These are phyloP conservation scores for Whitmania pigra DNA, from an alignment of 1,140 invertebrate genomes.

Conservation along the genomic window DNA sequence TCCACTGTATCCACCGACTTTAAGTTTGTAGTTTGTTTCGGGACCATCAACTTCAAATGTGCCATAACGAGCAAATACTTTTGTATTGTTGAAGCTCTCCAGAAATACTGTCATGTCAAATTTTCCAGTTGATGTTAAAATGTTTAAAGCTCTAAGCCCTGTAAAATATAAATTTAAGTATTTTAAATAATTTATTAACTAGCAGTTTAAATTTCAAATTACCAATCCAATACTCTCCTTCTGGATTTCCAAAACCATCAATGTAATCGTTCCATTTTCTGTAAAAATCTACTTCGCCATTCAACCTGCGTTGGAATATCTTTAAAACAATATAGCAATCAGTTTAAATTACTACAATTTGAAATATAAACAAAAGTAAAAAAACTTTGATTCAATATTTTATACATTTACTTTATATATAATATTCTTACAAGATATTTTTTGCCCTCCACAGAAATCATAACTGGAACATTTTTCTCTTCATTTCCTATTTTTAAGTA, in stretches of 20 bases:
- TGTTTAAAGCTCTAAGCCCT: too few species aligned
- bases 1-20: neutral
- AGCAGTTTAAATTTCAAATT: too few species aligned
- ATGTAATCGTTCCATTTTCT: conserved; percentile 55
- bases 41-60: neutral
- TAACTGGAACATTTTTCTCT: too few species aligned
- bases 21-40: neutral
- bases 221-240: conserved; percentile 51
- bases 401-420: too few species aligned
- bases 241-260: conserved; percentile 51
- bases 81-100: neutral
- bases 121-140: neutral
- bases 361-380: too few species aligned
- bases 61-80: neutral
- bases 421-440: too few species aligned
- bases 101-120: neutral
- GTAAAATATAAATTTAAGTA: too few species aligned
- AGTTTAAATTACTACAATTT: too few species aligned
- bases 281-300: conserved; percentile 53
- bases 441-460: too few species aligned
- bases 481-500: too few species aligned
- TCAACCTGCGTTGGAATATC: conserved; percentile 50
- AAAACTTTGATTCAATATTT: too few species aligned
- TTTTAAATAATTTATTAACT: too few species aligned
- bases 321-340: conserved; percentile 18